Evolutionary conservation across 2,113 vertebrate genomes (phyloP), one percentile per base, ranked within the genome.

Genomic region (Pelodiscus sinensis): DNA sequence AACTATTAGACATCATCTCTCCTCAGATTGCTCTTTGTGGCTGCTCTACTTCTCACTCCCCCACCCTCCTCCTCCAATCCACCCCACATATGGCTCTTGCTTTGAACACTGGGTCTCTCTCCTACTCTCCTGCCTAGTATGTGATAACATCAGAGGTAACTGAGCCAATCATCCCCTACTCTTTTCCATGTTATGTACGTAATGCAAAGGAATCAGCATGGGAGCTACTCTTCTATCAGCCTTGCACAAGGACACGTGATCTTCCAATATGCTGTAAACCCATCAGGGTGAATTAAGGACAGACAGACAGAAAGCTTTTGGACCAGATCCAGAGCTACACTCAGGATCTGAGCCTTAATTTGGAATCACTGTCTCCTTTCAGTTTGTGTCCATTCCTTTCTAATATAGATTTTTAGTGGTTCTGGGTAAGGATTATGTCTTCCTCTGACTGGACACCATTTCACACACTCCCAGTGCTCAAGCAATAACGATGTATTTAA

Each of bases 341-440:
- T 58, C 16, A 81, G 52, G 82, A 24, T 2, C 52, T 0, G 0
- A 2, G 19, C 13, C 54, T 56, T 1, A 55, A 3, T 35, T 19
- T 22, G 13, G 0, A 1, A 25, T 27, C 18, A 0, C 0, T 0
- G 27, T 31, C 81, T 27, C 15, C 44, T 29, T 65, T 0, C 0
- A 8, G 62, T 55, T 50, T 16, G 55, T 0, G 0, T 21, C 16
- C 54, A 75, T 44, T 75, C 35, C 22, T 6, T 75, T 15, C 73
- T 1, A 0, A 4, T 1, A 1, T 0, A 0, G 60, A 50, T 16
- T 68, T 29, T 29, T n/a, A 68, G 62, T 16, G 18, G 29, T 68
- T 68, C n/a, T 68, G 62, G 3, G 22, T 24, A 75, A 44, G 21
- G 22, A 44, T 22, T 75, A 38, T 38, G 71, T 24, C 38, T 24